These are phyloP conservation scores for Anguilla japonica DNA, from an alignment of 2,113 vertebrate species.

Conservation along the genomic window DNA sequence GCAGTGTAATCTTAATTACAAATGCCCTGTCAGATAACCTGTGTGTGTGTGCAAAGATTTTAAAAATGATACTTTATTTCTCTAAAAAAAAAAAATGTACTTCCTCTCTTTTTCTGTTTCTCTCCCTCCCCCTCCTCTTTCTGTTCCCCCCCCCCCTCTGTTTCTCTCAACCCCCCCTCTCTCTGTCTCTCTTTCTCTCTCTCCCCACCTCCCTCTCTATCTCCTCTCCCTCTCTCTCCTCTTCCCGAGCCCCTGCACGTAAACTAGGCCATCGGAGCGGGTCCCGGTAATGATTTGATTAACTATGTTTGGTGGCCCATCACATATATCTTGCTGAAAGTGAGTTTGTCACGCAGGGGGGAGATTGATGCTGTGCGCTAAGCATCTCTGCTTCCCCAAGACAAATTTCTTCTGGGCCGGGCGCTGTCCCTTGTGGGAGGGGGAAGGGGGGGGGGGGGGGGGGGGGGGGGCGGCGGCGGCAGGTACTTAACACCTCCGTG, in stretches of 20 bases:
- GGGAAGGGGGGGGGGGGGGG: neutral
- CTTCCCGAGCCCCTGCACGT: constrained; percentile 5
- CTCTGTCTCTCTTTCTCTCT: constrained; percentile 45
- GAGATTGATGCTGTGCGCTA: constrained; percentile 64
- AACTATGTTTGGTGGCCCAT: constrained; percentile 56
- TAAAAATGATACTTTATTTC: neutral
- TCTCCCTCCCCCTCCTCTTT: constrained; percentile 34
- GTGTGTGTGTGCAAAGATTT: constrained; percentile 1
- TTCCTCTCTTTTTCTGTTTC: constrained; percentile 42
- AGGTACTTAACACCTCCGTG: constrained; percentile 30
- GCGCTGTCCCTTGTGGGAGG: constrained; percentile 2
- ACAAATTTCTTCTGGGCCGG: constrained; percentile 44
- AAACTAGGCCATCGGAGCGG: constrained; percentile 63
- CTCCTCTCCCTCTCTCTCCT: neutral
- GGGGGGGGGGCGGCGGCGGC: neutral
- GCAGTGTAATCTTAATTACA: neutral
- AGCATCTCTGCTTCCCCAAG: constrained; percentile 36
- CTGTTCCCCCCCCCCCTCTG: constrained; percentile 36
- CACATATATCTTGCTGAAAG: constrained; percentile 66
- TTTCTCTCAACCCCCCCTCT: constrained; percentile 34
- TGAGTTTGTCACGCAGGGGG: constrained; percentile 57
- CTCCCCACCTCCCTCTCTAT: constrained; percentile 35
- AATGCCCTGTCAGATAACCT: neutral
- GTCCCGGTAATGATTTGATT: constrained; percentile 69
- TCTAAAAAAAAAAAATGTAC: constrained; percentile 38